Evolutionary conservation across 2,888 invertebrate genomes (phyloP).

Genomic region (Megamerina dolium): DNA sequence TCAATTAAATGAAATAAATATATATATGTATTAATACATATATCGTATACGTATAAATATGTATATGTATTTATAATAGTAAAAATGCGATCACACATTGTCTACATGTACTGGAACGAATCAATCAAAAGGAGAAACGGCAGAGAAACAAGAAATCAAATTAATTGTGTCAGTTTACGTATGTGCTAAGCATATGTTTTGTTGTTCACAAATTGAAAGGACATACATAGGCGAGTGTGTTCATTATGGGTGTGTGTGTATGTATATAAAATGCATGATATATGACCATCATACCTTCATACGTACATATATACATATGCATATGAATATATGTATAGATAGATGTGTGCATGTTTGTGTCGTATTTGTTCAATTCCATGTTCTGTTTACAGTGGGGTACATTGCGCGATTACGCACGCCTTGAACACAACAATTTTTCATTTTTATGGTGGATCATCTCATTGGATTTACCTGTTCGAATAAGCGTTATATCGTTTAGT

Average conservation of each 20-base stretch:
- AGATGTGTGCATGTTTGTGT: constrained; percentile 7
- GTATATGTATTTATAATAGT: no score
- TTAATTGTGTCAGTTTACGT: constrained; percentile 24
- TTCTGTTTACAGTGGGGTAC: constrained; percentile 22
- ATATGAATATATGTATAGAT: no score
- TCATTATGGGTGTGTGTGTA: constrained; percentile 12
- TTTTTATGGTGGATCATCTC: constrained; percentile 23
- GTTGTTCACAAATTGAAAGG: no score
- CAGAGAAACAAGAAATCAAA: constrained; percentile 24
- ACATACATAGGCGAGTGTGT: no score
- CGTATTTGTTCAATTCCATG: no score
- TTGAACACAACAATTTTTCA: constrained; percentile 24
- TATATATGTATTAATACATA: no score
- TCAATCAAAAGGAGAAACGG: constrained; percentile 28
- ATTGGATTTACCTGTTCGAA: constrained; percentile 17
- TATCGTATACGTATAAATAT: no score
- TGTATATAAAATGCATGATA: neutral
- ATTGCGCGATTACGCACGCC: constrained; percentile 28
- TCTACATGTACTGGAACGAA: constrained; percentile 25
- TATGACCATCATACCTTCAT: neutral
- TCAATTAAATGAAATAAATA: no score
- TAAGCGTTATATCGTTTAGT: neutral
- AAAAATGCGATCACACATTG: constrained; percentile 20
- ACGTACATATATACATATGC: neutral
- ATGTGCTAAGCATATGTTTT: no score